Conservation (phyloP, 2,797 vertebrate species). For the Centroberyx gerrardi region DNA sequence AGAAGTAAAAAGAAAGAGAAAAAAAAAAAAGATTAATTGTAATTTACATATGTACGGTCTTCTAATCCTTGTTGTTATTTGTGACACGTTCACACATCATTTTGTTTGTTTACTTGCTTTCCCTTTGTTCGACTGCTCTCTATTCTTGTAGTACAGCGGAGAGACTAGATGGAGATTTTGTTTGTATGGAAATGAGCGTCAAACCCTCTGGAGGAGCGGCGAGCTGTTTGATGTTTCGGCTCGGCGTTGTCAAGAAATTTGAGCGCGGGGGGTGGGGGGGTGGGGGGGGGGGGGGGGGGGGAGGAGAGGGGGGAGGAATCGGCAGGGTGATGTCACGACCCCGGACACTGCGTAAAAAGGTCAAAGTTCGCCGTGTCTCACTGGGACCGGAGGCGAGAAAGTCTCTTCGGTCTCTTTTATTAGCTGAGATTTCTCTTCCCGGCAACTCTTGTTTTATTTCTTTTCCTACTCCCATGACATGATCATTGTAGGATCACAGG, state of each 20-base stretch:
- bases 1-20: conserved; percentile 34
- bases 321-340: conserved; percentile 4
- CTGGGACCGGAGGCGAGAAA: too few relatives aligned
- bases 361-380: not conserved
- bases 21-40: conserved; percentile 47
- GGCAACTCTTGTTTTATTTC: too few relatives aligned
- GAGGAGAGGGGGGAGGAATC: conserved; percentile 1
- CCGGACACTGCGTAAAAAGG: not conserved
- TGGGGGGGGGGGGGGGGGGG: not conserved
- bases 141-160: conserved; percentile 81
- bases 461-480: too few relatives aligned
- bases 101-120: conserved; percentile 85
- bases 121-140: conserved; percentile 80
- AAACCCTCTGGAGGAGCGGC: conserved; percentile 32
- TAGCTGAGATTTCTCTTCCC: too few relatives aligned
- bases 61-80: conserved; percentile 39
- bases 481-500: too few relatives aligned
- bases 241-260: not conserved
- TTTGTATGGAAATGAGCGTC: conserved; percentile 79
- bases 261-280: not conserved
- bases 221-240: conserved; percentile 68
- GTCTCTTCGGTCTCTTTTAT: too few relatives aligned
- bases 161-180: conserved; percentile 61
- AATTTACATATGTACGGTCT: conserved; percentile 75
- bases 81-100: conserved; percentile 74